These are phyloP conservation scores for Chelonoidis abingdonii DNA, from an alignment of 2,113 vertebrate genomes.

Conservation along the genomic window DNA sequence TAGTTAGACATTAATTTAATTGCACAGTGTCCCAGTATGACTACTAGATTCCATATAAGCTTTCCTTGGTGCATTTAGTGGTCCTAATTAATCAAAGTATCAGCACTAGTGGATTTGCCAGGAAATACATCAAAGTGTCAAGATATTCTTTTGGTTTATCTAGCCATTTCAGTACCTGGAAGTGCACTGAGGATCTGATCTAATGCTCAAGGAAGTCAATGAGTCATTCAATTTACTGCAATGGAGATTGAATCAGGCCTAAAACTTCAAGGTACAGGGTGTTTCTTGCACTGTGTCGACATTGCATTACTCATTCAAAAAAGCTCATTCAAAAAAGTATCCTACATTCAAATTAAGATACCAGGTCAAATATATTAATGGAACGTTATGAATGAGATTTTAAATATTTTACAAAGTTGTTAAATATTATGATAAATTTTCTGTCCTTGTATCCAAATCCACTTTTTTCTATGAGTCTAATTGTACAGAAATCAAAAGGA, in stretches of 20 bases:
- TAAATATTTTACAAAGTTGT: neutral
- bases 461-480: neutral
- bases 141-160: neutral
- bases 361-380: neutral
- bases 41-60: neutral
- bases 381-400: neutral
- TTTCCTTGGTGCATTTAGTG: neutral
- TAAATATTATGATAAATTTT: neutral
- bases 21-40: neutral
- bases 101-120: neutral
- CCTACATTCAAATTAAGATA: neutral
- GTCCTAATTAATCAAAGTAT: neutral
- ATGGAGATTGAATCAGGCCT: neutral
- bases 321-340: neutral
- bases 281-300: neutral
- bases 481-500: neutral
- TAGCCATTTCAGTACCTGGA: neutral
- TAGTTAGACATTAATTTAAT: neutral
- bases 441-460: neutral
- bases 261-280: neutral
- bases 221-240: constrained; percentile 32
- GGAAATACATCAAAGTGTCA: neutral
- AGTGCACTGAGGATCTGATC: neutral
- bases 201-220: constrained; percentile 26
- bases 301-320: neutral